phyloP scores from a whole-genome alignment of 2,888 invertebrate species.

The Eretmocerus hayati region DNA sequence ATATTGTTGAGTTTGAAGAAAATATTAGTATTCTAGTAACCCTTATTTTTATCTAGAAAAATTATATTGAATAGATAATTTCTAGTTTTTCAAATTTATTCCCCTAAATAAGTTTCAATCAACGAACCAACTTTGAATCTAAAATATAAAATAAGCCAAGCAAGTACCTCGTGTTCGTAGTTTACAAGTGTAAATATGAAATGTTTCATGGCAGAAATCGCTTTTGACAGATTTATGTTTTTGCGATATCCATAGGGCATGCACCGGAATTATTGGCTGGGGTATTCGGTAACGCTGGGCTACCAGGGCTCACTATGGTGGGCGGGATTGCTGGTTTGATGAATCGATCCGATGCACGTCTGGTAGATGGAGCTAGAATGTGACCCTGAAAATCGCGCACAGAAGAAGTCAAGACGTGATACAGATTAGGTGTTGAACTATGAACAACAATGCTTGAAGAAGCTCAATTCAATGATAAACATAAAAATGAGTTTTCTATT shows the following conservation, averaged over 20 bases:
- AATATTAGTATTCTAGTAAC: too few species aligned
- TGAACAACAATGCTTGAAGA: too few species aligned
- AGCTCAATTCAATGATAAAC: too few species aligned
- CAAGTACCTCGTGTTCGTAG: conserved; percentile 20
- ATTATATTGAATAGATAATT: too few species aligned
- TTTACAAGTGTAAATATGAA: conserved; percentile 26
- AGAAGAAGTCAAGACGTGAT: too few species aligned
- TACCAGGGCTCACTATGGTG: conserved; percentile 51
- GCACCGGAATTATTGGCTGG: conserved; percentile 34
- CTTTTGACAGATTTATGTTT: conserved; percentile 37
- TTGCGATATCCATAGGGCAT: conserved; percentile 47
- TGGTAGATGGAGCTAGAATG: conserved; percentile 46
- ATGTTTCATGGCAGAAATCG: conserved; percentile 26
- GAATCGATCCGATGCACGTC: conserved; percentile 72
- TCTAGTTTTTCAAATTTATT: too few species aligned
- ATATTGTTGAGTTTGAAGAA: too few species aligned
- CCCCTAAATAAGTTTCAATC: too few species aligned
- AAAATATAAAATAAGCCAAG: conserved; percentile 11
- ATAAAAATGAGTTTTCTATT: too few species aligned
- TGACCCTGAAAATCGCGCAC: conserved; percentile 36
- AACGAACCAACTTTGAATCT: too few species aligned
- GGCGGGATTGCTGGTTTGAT: conserved; percentile 79
- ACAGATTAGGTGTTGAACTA: too few species aligned
- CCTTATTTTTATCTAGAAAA: too few species aligned
- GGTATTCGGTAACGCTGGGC: conserved; percentile 35